A percentile compares a stretch with the other conserved stretches of the same genome.
Conservation (phyloP, 1,140 invertebrate species). For the Lutraria rhynchaena region DNA sequence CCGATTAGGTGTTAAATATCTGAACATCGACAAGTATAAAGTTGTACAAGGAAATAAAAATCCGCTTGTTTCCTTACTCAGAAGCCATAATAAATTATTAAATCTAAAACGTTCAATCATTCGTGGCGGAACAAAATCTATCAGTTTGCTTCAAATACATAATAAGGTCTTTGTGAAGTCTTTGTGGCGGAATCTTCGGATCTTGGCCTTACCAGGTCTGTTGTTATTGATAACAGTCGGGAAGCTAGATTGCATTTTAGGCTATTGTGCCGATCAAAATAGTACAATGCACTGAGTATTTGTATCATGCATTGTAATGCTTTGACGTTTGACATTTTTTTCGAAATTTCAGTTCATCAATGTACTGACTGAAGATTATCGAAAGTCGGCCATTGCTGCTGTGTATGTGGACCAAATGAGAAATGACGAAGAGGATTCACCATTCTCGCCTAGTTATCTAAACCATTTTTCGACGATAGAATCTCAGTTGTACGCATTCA, state of each 20-base stretch:
- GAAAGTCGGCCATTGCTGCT: conserved; percentile 9
- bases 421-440: neutral
- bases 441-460: conserved; percentile 5
- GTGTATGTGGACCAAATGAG: conserved; percentile 33
- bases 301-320: neutral
- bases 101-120: no score
- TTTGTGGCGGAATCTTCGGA: neutral
- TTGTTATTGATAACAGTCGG: neutral
- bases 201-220: neutral
- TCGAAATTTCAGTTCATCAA: conserved; percentile 16
- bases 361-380: conserved; percentile 23
- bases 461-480: conserved; percentile 9
- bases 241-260: neutral
- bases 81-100: no score
- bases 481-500: conserved; percentile 14
- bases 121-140: no score
- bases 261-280: neutral
- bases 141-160: no score
- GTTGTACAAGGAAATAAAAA: no score
- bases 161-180: neutral
- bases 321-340: no score
- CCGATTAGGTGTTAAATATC: no score
- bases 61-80: no score
- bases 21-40: no score
- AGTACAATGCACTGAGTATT: neutral